phyloP scores from a whole-genome alignment of 2,888 invertebrate species.

The Pseudococcus viburni region DNA sequence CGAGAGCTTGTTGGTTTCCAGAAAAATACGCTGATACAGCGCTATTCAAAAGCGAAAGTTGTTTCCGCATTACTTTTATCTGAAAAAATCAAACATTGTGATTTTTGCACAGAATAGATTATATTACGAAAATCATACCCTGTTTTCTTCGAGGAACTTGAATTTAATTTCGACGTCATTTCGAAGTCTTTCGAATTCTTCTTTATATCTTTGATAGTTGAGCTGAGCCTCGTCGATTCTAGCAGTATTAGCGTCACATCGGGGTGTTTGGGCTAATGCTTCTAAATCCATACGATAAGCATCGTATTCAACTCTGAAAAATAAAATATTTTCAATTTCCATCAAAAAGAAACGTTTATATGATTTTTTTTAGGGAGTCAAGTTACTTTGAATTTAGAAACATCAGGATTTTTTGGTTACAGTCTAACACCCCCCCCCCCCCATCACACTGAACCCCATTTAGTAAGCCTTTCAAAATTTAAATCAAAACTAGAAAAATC shows the following conservation, averaged over 20 bases:
- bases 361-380: no score
- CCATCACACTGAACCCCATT: no score
- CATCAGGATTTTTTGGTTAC: no score
- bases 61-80: conserved; percentile 99
- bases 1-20: conserved; percentile 93
- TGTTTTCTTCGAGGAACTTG: conserved; percentile 96
- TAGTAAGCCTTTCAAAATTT: no score
- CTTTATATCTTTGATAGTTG: conserved; percentile 87
- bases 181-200: conserved; percentile 91
- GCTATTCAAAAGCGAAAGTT: conserved; percentile 94
- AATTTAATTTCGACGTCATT: conserved; percentile 96
- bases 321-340: background rate
- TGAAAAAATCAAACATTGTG: conserved; percentile 72
- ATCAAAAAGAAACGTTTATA: no score
- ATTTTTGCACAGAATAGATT: background rate
- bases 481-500: no score
- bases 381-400: no score
- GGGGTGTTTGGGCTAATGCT: conserved; percentile 79
- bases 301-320: conserved; percentile 91
- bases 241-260: conserved; percentile 75
- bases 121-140: conserved; percentile 76
- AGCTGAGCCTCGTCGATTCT: conserved; percentile 84
- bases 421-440: no score
- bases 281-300: conserved; percentile 97
- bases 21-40: conserved; percentile 97